Conservation (phyloP, 2,113 vertebrate species). For the Serinus canaria region DNA sequence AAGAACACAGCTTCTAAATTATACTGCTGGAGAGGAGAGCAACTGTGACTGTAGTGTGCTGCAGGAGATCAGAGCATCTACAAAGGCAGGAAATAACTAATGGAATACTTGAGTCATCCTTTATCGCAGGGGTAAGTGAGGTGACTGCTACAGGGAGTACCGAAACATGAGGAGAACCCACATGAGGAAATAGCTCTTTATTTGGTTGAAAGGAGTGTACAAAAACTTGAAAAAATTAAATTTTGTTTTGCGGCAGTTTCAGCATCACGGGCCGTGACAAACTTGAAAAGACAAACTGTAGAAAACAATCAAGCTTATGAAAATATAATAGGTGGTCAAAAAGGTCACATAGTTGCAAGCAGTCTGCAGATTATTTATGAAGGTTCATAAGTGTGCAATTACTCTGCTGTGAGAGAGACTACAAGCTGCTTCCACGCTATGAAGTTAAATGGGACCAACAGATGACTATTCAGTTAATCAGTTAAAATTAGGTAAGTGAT, state of each 20-base stretch:
- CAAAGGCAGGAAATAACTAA: conserved; percentile 3
- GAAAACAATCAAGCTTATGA: background rate
- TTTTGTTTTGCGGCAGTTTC: background rate
- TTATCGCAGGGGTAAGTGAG: background rate
- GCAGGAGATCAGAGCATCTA: background rate
- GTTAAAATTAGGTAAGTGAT: background rate
- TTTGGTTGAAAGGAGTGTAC: background rate
- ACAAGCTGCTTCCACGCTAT: background rate
- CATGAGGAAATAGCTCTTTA: background rate
- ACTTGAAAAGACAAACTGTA: background rate
- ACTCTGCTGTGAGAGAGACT: background rate
- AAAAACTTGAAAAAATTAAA: background rate
- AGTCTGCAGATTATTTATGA: background rate
- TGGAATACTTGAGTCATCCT: conserved; percentile 32
- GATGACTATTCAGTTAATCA: background rate
- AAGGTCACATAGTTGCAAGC: background rate
- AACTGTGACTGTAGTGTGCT: background rate
- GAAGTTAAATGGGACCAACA: background rate
- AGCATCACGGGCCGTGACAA: background rate
- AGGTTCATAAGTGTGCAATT: background rate
- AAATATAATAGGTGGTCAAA: background rate
- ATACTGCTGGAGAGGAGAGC: background rate
- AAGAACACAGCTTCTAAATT: background rate
- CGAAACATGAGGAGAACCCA: background rate
- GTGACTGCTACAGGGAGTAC: background rate